Conservation (phyloP, 2,888 invertebrate genomes). For the Campoletis raptor region DNA sequence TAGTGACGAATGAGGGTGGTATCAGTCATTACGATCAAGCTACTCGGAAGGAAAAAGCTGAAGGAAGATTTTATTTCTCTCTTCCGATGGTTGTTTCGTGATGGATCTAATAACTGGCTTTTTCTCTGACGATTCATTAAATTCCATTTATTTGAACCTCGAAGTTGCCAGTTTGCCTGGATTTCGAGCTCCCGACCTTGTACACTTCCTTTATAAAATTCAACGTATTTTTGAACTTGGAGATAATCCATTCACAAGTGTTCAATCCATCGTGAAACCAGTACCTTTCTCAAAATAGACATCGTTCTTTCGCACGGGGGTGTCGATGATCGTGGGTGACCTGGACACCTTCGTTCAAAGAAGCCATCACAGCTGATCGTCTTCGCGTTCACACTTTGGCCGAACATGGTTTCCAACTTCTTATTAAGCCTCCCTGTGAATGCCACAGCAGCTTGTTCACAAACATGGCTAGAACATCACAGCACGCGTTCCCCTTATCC, state of each 20-base stretch:
- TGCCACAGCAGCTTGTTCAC: slow-evolving; percentile 52
- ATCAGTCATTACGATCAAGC: slow-evolving; percentile 48
- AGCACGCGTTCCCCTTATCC: slow-evolving; percentile 49
- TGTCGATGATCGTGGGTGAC: slow-evolving; percentile 63
- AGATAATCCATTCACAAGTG: slow-evolving; percentile 36
- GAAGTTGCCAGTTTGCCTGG: not conserved
- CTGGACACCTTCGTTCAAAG: slow-evolving; percentile 63
- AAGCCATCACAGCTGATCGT: slow-evolving; percentile 56
- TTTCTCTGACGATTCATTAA: not conserved
- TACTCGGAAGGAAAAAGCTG: slow-evolving; percentile 42
- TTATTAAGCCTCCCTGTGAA: slow-evolving; percentile 49
- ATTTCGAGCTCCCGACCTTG: not conserved
- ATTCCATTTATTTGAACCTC: not conserved
- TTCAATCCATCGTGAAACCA: slow-evolving; percentile 47
- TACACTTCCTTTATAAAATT: not conserved
- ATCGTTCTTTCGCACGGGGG: slow-evolving; percentile 46
- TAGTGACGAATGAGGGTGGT: slow-evolving; percentile 62
- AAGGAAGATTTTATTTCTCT: not conserved
- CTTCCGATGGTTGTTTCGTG: not conserved
- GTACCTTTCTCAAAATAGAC: slow-evolving; percentile 1
- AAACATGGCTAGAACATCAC: slow-evolving; percentile 26
- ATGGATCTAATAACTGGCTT: not conserved
- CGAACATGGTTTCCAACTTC: not conserved
- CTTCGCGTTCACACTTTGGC: slow-evolving; percentile 42
- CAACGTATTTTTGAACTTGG: not conserved